Percentiles rank a stretch among this genome's conserved stretches.
These are phyloP conservation scores for Scomberomorus guttatus DNA, from an alignment of 2,797 vertebrate genomes.

Conservation along the genomic window DNA sequence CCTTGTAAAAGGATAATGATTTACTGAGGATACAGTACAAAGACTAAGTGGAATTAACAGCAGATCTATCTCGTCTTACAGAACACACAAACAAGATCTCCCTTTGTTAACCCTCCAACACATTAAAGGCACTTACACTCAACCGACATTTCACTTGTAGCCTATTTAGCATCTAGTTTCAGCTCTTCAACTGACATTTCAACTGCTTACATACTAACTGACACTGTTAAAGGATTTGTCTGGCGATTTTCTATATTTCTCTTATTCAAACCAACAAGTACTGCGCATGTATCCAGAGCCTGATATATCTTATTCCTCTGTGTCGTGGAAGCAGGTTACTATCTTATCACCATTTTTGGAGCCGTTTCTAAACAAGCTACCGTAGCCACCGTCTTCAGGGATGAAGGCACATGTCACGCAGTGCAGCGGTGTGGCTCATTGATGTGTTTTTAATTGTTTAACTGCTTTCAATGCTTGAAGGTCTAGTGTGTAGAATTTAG, in stretches of 20 bases:
- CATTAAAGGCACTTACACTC: background rate
- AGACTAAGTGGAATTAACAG: background rate
- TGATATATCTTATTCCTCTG: too few species aligned
- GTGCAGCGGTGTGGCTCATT: too few species aligned
- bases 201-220: background rate
- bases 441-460: too few species aligned
- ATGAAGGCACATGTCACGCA: too few species aligned
- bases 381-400: too few species aligned
- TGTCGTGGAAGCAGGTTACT: too few species aligned
- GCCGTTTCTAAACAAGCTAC: too few species aligned
- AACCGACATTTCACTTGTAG: background rate
- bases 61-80: background rate
- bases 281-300: too few species aligned
- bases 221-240: background rate
- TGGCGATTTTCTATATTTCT: too few species aligned
- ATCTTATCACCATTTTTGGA: too few species aligned
- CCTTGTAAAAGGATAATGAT: slow-evolving; percentile 16
- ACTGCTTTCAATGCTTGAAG: background rate
- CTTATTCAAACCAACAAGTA: too few species aligned
- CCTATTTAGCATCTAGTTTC: background rate
- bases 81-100: background rate
- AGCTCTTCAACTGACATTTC: background rate
- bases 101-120: background rate
- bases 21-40: slow-evolving; percentile 5
- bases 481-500: too few species aligned